These are phyloP conservation scores for Protobothrops mucrosquamatus DNA, from an alignment of 2,113 vertebrate species.

Conservation along the genomic window DNA sequence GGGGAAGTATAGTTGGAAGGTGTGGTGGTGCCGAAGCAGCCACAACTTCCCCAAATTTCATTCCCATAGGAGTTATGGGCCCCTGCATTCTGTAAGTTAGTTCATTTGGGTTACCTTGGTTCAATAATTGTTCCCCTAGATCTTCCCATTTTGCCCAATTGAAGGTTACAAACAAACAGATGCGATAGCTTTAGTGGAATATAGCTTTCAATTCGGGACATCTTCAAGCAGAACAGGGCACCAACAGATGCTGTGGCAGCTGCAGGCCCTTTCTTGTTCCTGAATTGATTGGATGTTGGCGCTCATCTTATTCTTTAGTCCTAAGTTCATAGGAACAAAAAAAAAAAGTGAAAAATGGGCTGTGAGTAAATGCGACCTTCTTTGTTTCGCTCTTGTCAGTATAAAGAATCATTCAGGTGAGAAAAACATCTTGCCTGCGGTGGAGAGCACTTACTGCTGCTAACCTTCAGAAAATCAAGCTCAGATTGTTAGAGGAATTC, in stretches of 20 bases:
- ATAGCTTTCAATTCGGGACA: neutral
- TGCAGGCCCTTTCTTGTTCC: neutral
- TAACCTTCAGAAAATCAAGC: neutral
- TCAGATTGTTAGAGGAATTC: neutral
- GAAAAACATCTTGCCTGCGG: neutral
- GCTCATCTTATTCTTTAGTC: neutral
- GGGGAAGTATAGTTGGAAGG: neutral
- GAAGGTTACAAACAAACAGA: neutral
- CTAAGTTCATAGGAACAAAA: neutral
- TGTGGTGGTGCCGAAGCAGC: too few species aligned
- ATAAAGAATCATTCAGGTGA: neutral
- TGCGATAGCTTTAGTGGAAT: neutral
- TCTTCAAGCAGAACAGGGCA: neutral
- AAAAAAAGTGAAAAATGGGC: neutral
- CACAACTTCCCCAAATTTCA: too few species aligned
- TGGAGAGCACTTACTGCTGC: too few species aligned
- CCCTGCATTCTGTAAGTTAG: neutral
- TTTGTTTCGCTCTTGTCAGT: neutral
- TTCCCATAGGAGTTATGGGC: neutral
- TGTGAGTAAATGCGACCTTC: neutral
- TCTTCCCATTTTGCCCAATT: neutral
- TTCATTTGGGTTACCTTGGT: neutral
- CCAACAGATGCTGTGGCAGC: neutral
- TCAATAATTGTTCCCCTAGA: neutral
- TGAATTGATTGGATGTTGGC: neutral